phyloP scores from a whole-genome alignment of 2,113 vertebrate species.

The Eonycteris spelaea region DNA sequence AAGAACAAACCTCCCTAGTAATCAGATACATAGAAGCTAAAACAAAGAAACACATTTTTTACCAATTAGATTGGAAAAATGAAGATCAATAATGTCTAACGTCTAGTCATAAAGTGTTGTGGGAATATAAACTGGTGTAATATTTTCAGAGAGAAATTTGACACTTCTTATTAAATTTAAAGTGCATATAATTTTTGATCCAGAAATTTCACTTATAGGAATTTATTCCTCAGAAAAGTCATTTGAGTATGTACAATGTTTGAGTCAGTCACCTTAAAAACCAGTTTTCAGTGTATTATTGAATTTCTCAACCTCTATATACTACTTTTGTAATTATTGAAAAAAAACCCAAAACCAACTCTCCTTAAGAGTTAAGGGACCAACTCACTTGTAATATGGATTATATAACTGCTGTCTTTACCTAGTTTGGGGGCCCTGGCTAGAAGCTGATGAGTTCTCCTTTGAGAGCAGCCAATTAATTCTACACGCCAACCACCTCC shows the following conservation, averaged over 20 bases:
- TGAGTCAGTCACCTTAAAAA: neutral
- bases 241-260: neutral
- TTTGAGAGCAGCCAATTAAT: neutral
- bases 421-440: neutral
- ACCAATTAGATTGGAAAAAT: slow-evolving; percentile 37
- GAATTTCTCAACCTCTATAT: neutral
- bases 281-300: neutral
- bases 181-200: slow-evolving; percentile 37
- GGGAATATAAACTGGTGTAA: slow-evolving; percentile 35
- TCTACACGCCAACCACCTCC: neutral
- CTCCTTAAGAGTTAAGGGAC: neutral
- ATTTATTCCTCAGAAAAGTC: slow-evolving; percentile 9
- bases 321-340: neutral
- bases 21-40: slow-evolving; percentile 3
- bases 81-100: slow-evolving; percentile 35
- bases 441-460: neutral
- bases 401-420: neutral
- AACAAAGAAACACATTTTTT: slow-evolving; percentile 32
- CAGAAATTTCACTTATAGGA: slow-evolving; percentile 35
- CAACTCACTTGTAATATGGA: neutral
- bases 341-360: neutral
- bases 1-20: neutral
- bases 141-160: slow-evolving; percentile 48
- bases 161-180: slow-evolving; percentile 58
- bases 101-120: slow-evolving; percentile 52